Base-by-base conservation (phyloP, 1,140 invertebrate genomes). In the Drosophila varians region DNA sequence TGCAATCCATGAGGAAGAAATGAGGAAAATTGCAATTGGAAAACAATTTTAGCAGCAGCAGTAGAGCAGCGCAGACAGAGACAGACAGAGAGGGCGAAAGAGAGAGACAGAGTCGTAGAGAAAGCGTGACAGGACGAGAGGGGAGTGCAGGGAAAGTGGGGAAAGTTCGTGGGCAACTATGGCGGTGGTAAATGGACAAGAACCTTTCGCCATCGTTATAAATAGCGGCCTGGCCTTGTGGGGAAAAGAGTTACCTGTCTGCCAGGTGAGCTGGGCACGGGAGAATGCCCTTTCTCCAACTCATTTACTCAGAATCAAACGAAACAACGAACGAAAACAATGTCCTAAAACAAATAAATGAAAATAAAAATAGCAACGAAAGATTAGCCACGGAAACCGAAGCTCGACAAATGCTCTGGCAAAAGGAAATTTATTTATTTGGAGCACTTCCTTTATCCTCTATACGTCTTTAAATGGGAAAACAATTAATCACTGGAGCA, bases 11-110 rank as follows among this genome's bases (percentile, higher is more conserved):
- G 48, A 28, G 51, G 60, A 28, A 64, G 60, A 66, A 66, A 53
- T 66, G 47, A 66, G 62, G 64, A 66, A 66, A 66, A 66, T 66
- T 66, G 64, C 60, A 66, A 66, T 66, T 66, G 64, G 61, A 66
- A 66, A 66, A 66, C 47, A 66, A 66, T 66, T 66, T 66, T 14
- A 65, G 38, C 9, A 49, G 57, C 45, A 58, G 54, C 53, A n/a
- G n/a, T n/a, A n/a, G n/a, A n/a, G n/a, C n/a, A 31, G 12, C 45
- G 47, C 36, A 66, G 60, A 46, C 34, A 66, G 62, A 66, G 60
- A 66, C 60, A 66, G 62, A 66, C 58, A 64, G 62, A 65, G 42
- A 66, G 23, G 14, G 45, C 11, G 23, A 14, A 12, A 14, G 45
- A 26, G 62, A 51, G 47, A 28, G 19, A 43, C 49, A 40, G 31